Evolutionary conservation across 2,797 vertebrate species (phyloP).

Genomic region (Amniataba percoides): DNA sequence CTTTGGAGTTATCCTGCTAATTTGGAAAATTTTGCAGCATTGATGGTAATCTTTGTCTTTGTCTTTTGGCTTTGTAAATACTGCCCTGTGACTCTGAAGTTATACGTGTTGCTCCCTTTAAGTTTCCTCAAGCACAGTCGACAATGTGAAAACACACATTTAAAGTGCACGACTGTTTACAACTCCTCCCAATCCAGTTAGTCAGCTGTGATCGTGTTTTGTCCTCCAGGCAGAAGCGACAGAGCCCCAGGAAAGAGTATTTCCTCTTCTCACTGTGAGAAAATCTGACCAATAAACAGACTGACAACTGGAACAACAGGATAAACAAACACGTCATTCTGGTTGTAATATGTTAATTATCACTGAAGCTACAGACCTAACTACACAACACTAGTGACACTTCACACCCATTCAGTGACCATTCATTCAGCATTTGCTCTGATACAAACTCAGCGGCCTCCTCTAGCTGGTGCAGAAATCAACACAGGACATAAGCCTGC

Average conservation of each 20-base stretch:
- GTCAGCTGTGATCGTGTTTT: slow-evolving; percentile 39
- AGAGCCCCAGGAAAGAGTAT: not conserved
- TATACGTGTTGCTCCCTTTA: not conserved
- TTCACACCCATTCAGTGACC: no score
- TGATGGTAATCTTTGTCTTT: not conserved
- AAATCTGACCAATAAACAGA: no score
- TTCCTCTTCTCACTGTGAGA: no score
- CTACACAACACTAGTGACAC: no score
- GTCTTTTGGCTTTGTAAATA: not conserved
- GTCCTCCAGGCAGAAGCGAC: slow-evolving; percentile 14
- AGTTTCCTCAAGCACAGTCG: not conserved
- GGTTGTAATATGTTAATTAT: no score
- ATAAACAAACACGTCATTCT: no score
- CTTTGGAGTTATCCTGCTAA: not conserved
- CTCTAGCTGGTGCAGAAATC: no score
- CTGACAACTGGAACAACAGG: no score
- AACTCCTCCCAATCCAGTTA: slow-evolving; percentile 45
- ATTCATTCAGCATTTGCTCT: no score
- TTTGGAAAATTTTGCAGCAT: not conserved
- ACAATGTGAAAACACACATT: not conserved
- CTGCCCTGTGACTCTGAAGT: not conserved
- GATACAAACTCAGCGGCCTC: no score
- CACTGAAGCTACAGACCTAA: no score
- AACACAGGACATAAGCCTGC: no score
- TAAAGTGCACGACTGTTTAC: not conserved